phyloP scores from a whole-genome alignment of 2,797 vertebrate genomes.

The Limosa lapponica region DNA sequence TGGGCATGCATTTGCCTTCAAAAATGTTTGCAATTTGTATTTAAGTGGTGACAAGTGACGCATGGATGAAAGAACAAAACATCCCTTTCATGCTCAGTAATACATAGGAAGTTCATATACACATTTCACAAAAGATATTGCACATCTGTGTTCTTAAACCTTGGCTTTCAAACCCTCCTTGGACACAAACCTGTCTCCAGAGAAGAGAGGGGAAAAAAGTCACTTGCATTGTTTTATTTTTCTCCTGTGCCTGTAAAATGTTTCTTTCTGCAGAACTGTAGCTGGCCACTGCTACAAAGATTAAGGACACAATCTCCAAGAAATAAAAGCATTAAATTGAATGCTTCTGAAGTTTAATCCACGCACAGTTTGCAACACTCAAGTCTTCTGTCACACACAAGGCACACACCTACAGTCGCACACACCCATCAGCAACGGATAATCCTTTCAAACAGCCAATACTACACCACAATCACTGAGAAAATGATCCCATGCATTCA shows the following conservation, averaged over 20 bases:
- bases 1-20: not conserved
- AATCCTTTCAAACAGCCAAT: not conserved
- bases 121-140: not conserved
- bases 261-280: not conserved
- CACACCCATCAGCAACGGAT: not conserved
- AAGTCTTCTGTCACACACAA: not conserved
- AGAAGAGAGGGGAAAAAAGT: not conserved
- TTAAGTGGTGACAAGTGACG: not conserved
- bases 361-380: not conserved
- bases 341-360: not conserved
- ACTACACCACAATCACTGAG: not conserved
- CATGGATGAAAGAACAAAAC: not conserved
- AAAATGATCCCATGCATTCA: constrained; percentile 24
- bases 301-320: not conserved
- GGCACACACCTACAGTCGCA: not conserved
- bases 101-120: not conserved
- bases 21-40: constrained; percentile 15
- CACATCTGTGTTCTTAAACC: not conserved
- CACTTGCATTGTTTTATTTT: not conserved
- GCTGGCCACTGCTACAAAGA: not conserved
- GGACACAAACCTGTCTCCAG: not conserved
- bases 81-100: not conserved
- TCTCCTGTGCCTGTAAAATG: not conserved
- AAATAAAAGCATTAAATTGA: constrained; percentile 34
- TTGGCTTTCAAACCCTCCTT: not conserved